A percentile compares a stretch with the other conserved stretches of the same genome.
These are phyloP conservation scores for Gambusia affinis DNA, from an alignment of 2,113 vertebrate species.

Conservation along the genomic window DNA sequence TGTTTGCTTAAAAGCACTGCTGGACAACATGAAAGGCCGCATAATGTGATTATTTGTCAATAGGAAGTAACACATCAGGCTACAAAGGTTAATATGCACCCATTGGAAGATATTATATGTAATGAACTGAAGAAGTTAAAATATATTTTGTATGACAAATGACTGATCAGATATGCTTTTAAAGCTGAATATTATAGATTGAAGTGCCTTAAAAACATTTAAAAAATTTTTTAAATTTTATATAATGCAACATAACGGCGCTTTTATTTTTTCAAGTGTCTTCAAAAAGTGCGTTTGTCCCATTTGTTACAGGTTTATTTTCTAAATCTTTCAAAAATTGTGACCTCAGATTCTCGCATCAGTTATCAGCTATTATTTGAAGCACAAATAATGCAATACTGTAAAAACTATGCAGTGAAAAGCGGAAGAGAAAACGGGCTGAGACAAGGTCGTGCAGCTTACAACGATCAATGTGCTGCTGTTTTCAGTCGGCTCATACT, in stretches of 20 bases:
- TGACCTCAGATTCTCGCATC: constrained; percentile 15
- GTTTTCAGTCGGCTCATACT: neutral
- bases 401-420: constrained; percentile 34
- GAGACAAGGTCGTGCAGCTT: constrained; percentile 10
- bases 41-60: too few relatives aligned
- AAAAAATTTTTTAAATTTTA: neutral
- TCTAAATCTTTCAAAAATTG: constrained; percentile 9
- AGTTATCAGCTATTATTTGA: constrained; percentile 45
- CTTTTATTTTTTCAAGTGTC: neutral
- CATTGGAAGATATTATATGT: too few relatives aligned
- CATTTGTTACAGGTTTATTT: neutral
- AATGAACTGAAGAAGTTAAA: too few relatives aligned
- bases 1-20: too few relatives aligned
- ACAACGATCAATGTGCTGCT: neutral
- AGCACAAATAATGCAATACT: constrained; percentile 32
- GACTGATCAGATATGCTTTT: too few relatives aligned
- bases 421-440: constrained; percentile 22
- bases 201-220: neutral
- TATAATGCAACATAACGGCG: neutral
- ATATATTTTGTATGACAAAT: too few relatives aligned
- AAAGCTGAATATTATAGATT: too few relatives aligned
- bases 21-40: too few relatives aligned
- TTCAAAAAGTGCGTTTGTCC: neutral
- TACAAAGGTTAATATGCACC: too few relatives aligned
- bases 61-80: too few relatives aligned